phyloP scores from a whole-genome alignment of 1,140 invertebrate genomes.

The Lineus longissimus region DNA sequence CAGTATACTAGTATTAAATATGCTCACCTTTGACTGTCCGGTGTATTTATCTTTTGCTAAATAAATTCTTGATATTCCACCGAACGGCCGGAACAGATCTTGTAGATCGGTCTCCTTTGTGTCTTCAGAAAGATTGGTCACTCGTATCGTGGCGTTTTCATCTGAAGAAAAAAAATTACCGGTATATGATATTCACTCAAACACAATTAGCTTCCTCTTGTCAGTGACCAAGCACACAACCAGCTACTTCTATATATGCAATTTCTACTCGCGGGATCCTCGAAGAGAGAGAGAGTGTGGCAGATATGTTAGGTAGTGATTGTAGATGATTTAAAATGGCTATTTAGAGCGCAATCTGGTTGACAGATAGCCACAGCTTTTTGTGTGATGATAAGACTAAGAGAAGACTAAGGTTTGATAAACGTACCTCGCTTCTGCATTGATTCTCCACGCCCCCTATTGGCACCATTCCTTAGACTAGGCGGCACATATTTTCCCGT shows the following conservation, averaged over 20 bases:
- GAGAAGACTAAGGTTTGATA: neutral
- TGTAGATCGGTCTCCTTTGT: conserved; percentile 92
- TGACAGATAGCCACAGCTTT: too few relatives aligned
- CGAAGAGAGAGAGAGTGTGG: too few relatives aligned
- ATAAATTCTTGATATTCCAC: conserved; percentile 80
- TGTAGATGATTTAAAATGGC: too few relatives aligned
- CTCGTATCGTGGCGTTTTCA: conserved; percentile 84
- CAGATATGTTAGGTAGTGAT: too few relatives aligned
- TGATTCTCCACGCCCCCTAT: conserved; percentile 67
- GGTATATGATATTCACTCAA: too few relatives aligned
- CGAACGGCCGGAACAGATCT: conserved; percentile 89
- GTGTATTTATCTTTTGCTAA: conserved; percentile 76
- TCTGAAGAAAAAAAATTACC: conserved; percentile 43
- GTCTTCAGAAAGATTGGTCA: conserved; percentile 95
- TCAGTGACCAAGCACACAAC: too few relatives aligned
- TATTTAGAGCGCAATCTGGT: too few relatives aligned
- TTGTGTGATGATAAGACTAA: too few relatives aligned
- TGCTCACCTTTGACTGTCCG: conserved; percentile 55
- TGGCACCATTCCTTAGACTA: conserved; percentile 76
- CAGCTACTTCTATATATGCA: too few relatives aligned
- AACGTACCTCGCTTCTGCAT: conserved; percentile 55
- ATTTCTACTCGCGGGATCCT: too few relatives aligned
- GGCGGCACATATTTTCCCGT: conserved; percentile 71
- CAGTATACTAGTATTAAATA: too few relatives aligned
- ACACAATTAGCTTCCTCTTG: too few relatives aligned